A percentile compares a stretch with the other conserved stretches of the same genome.
Conservation (phyloP, 2,113 vertebrate genomes). For the Rhinogobius similis region DNA sequence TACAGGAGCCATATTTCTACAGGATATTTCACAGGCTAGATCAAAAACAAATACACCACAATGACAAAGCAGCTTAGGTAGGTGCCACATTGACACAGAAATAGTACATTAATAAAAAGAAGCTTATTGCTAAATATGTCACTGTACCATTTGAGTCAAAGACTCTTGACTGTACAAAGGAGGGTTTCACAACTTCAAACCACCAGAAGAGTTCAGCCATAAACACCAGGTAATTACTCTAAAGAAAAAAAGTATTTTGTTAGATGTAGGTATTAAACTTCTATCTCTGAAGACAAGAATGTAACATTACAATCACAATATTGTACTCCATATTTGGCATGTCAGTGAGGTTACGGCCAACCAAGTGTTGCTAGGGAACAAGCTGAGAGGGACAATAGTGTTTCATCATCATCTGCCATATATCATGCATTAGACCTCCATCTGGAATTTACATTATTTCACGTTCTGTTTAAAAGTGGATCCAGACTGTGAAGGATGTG, state of each 20-base stretch:
- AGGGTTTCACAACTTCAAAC: conserved; percentile 98
- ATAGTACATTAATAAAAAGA: not conserved
- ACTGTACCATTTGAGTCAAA: conserved; percentile 82
- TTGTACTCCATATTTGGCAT: conserved; percentile 17
- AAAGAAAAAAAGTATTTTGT: conserved; percentile 36
- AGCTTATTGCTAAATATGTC: not conserved
- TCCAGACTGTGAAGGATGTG: conserved; percentile 18
- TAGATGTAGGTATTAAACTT: conserved; percentile 6
- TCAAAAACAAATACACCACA: not conserved
- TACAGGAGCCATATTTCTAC: conserved; percentile 57
- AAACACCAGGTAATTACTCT: conserved; percentile 98
- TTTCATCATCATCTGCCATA: conserved; percentile 27
- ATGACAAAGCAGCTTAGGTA: not conserved
- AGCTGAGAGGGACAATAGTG: conserved; percentile 22
- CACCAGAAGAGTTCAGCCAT: conserved; percentile 99
- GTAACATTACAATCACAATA: not conserved
- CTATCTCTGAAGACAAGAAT: conserved; percentile 17
- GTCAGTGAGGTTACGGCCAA: conserved; percentile 41
- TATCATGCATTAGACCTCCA: conserved; percentile 34
- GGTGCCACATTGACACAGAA: not conserved
- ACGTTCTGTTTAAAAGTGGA: conserved; percentile 24
- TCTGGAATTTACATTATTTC: conserved; percentile 42
- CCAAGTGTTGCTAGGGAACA: conserved; percentile 60
- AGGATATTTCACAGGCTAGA: conserved; percentile 52
- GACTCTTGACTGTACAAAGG: conserved; percentile 89